These are phyloP conservation scores for Loriculus beryllinus DNA, from an alignment of 2,797 vertebrate genomes.

Conservation along the genomic window DNA sequence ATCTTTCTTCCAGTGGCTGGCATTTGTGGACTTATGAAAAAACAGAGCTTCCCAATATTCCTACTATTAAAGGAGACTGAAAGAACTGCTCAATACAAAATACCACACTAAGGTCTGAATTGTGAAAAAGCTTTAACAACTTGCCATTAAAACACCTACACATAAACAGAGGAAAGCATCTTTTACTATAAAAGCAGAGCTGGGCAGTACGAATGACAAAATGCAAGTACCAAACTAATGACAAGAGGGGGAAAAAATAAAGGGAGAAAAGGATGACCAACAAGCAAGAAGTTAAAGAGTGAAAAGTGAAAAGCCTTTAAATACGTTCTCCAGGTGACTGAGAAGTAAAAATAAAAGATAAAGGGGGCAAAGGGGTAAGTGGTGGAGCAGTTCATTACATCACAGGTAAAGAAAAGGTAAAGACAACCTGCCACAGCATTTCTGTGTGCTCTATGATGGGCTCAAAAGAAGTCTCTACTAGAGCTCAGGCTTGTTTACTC, in stretches of 20 bases:
- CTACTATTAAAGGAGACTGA: neutral
- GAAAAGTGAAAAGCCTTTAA: neutral
- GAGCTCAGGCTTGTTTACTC: constrained; percentile 1
- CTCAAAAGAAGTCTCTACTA: constrained; percentile 37
- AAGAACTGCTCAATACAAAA: neutral
- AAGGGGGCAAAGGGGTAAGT: neutral
- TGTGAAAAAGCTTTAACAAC: neutral
- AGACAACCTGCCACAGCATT: constrained; percentile 31
- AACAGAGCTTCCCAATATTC: neutral
- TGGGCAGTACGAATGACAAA: neutral
- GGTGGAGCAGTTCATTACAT: neutral
- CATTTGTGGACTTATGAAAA: neutral
- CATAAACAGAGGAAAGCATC: neutral
- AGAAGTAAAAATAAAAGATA: neutral
- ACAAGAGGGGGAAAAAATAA: neutral
- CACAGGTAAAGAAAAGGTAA: neutral
- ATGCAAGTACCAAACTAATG: neutral
- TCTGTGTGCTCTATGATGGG: neutral
- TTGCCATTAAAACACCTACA: neutral
- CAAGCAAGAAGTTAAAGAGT: neutral
- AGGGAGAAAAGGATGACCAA: neutral
- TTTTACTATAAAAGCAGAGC: neutral
- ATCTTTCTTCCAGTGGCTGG: too few relatives aligned
- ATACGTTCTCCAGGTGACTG: neutral
- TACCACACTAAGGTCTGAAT: neutral